Base-by-base conservation (phyloP, 1,140 invertebrate species). In the Pogonomyrmex barbatus region DNA sequence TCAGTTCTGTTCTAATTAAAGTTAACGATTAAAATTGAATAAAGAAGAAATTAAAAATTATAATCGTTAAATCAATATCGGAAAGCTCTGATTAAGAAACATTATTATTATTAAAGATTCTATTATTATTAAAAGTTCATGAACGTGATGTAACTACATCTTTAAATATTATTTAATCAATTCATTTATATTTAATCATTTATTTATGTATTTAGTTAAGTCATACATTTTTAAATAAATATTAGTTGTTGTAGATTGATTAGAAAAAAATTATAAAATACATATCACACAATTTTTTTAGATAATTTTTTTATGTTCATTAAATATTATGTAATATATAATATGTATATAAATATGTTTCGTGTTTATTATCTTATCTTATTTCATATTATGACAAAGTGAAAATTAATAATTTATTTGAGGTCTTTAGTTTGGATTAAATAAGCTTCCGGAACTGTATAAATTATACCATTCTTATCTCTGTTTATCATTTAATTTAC, bases 401-500 rank as follows among this genome's bases (percentile, higher is more conserved):
- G 8, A 6, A 4, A 2, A 54, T 54, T 54, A 54, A 73, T 73
- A 52, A 54, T n/a, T 77, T 60, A 58, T 62, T 17, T 45, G n/a
- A 77, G 8, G 30, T 8, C 42, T 63, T 36, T 63, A 1, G 39
- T 63, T 60, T n/a, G 3, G 30, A 17, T 36, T 12, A 60, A 60
- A 45, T 76, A 60, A 50, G 8, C 3, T 60, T 24, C 42, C 30
- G 42, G 17, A 52, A 39, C 39, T 24, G 5, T 36, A 14, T 47
- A 24, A 2, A 47, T 77, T 76, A 76, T 45, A 17, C 10, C 63
- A 52, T 0, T 79, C 30, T 5, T 67, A 12, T 30, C 36, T 4
- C 14, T 33, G 47, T 42, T 77, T 62, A 47, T 45, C 24, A 58
- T 78, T 78, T 52, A 39, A 56, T 45, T 63, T 65, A 17, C 8